These are phyloP conservation scores for Pachyseris speciosa DNA, from an alignment of 64 coral and sea anemone species.

Conservation along the genomic window DNA sequence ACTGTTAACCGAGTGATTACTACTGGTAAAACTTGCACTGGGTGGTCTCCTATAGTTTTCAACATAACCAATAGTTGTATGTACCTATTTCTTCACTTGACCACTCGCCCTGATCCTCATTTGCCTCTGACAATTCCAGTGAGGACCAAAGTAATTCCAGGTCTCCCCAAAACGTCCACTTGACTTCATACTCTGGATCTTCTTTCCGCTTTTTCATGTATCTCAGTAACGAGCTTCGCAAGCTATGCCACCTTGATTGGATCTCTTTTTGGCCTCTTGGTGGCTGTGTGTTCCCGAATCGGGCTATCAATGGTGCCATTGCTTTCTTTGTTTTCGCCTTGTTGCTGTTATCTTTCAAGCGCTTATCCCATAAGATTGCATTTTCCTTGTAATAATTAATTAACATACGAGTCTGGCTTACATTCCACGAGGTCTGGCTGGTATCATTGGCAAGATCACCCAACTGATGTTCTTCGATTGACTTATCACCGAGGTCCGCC, in stretches of 20 bases:
- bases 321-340: slow-evolving; percentile 28
- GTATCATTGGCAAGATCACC: not conserved
- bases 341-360: slow-evolving; percentile 10
- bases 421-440: not conserved
- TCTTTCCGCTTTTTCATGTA: slow-evolving; percentile 8
- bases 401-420: not conserved
- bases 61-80: not conserved
- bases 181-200: slow-evolving; percentile 11
- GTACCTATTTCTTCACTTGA: slow-evolving; percentile 37
- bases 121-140: not conserved
- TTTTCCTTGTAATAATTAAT: slow-evolving; percentile 15
- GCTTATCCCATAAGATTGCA: slow-evolving; percentile 9
- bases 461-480: not conserved
- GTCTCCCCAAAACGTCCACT: slow-evolving; percentile 18
- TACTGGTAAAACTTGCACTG: not conserved
- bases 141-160: slow-evolving; percentile 2
- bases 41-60: not conserved
- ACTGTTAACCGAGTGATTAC: not conserved
- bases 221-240: slow-evolving; percentile 20
- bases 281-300: slow-evolving; percentile 3
- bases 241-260: slow-evolving; percentile 22
- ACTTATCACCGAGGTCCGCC: not conserved
- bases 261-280: not conserved
- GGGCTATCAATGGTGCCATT: slow-evolving; percentile 38
- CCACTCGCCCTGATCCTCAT: slow-evolving; percentile 16